Evolutionary conservation across 2,797 vertebrate genomes (phyloP), one percentile per base, ranked within the genome.

Genomic region (Netta rufina): DNA sequence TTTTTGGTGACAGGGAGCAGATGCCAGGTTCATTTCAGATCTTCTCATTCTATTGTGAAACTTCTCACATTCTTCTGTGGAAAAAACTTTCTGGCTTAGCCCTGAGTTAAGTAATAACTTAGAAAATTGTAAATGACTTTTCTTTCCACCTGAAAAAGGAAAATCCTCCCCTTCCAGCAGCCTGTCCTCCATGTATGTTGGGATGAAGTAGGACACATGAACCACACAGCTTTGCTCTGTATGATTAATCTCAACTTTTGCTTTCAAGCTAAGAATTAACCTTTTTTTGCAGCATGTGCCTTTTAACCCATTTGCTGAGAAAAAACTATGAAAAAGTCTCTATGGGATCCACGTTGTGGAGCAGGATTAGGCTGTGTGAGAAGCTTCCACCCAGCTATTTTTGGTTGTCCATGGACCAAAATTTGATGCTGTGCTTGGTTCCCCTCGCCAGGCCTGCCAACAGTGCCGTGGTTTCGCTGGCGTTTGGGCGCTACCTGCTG

Each of bases 401-500:
- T 14, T 15, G 20, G 39, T 60, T 1, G 2, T 53, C 21, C 2
- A 2, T 43, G 73, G 66, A 60, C 3, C 14, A 13, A 19, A 51
- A 24, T 72, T 54, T 94, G 61, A 79, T 20, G 36, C 39, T 94
- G 28, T n/a, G 30, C 53, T 72, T 0, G 8, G 2, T 95, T 84
- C 2, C 17, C 27, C 56, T 28, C 43, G 78, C 36, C 96, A 99
- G 99, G 94, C 98, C 99, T 25, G 98, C 98, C 41, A 98, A 98
- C 88, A 96, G 98, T 0, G 98, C 98, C 5, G 98, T 98, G 53
- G 97, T 99, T 53, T 96, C 98, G 27, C 86, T 99, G 95, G 98
- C 99, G 0, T 99, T 99, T n/a, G 99, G 98, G 6, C 98, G 98
- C 41, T 99, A 99, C 49, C 97, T 98, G 74, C 97, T 99, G 96